phyloP scores from a whole-genome alignment of 23 tunicate species.

The Pegea sp. region DNA sequence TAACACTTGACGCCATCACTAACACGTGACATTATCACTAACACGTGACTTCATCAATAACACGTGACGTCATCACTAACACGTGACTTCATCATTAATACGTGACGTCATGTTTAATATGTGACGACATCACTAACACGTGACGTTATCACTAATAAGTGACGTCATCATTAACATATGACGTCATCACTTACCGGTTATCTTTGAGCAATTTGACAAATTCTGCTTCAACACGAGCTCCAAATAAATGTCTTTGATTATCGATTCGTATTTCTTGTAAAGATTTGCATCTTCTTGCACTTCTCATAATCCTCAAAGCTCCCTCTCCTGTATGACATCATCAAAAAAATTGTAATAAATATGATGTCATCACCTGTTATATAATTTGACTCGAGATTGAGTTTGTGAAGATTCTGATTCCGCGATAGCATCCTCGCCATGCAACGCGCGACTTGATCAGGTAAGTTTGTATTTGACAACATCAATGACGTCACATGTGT shows the following conservation, averaged over 20 bases:
- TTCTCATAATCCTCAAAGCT: slow-evolving; percentile 49
- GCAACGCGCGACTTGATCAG: slow-evolving; percentile 62
- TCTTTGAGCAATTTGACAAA: slow-evolving; percentile 59
- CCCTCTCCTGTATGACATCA: slow-evolving; percentile 31
- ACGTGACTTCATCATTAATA: too few relatives aligned
- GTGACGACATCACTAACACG: too few relatives aligned
- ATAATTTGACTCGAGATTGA: slow-evolving; percentile 85
- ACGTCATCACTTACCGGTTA: slow-evolving; percentile 40
- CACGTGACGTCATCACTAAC: too few relatives aligned
- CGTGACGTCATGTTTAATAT: too few relatives aligned
- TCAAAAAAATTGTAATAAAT: neutral
- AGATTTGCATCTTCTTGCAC: slow-evolving; percentile 32
- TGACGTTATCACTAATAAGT: too few relatives aligned
- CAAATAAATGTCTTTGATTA: slow-evolving; percentile 96
- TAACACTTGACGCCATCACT: too few relatives aligned
- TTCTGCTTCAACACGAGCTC: slow-evolving; percentile 90
- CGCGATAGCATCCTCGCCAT: slow-evolving; percentile 65
- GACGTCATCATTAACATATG: too few relatives aligned
- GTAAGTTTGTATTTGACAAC: slow-evolving; percentile 67
- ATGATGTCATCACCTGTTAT: slow-evolving; percentile 93
- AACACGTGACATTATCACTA: too few relatives aligned
- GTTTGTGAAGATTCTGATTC: slow-evolving; percentile 49
- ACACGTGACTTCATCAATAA: too few relatives aligned
- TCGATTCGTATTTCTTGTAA: slow-evolving; percentile 60
- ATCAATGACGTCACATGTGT: slow-evolving; percentile 42